Conservation (phyloP, 2,888 invertebrate species). For the Drosophila limbata region DNA sequence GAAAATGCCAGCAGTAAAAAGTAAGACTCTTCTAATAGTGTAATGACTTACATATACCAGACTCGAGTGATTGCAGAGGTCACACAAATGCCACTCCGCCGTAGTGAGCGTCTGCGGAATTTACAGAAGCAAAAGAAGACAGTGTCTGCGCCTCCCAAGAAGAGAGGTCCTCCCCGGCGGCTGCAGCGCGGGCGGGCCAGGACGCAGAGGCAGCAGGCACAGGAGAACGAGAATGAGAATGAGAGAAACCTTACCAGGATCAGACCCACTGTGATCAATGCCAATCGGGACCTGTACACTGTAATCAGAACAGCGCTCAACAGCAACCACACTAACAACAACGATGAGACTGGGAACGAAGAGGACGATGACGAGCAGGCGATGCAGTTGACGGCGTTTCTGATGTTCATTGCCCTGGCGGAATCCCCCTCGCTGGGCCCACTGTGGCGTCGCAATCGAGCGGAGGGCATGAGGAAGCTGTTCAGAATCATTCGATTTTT, state of each 20-base stretch:
- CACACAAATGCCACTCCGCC: constrained; percentile 3
- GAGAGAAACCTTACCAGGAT: not conserved
- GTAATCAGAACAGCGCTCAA: not conserved
- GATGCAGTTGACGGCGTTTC: not conserved
- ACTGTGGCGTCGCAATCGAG: constrained; percentile 15
- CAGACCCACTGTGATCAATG: not conserved
- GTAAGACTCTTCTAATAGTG: not conserved
- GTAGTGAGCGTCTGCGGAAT: constrained; percentile 34
- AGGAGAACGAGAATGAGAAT: too few species aligned
- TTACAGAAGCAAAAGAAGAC: not conserved
- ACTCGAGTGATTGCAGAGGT: not conserved
- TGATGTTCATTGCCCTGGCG: constrained; percentile 23
- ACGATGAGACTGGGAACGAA: not conserved
- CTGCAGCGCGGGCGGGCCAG: not conserved
- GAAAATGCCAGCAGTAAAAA: not conserved
- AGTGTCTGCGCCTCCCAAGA: not conserved
- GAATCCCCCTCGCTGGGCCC: constrained; percentile 35
- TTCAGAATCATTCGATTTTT: constrained; percentile 22
- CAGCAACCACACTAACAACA: not conserved
- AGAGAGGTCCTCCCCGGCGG: not conserved
- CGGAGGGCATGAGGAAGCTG: constrained; percentile 20
- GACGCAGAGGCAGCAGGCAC: not conserved
- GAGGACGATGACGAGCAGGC: not conserved
- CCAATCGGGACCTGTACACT: not conserved
- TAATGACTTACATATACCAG: not conserved